phyloP scores from a whole-genome alignment of 2,113 vertebrate genomes.

The Paratilapia polleni region DNA sequence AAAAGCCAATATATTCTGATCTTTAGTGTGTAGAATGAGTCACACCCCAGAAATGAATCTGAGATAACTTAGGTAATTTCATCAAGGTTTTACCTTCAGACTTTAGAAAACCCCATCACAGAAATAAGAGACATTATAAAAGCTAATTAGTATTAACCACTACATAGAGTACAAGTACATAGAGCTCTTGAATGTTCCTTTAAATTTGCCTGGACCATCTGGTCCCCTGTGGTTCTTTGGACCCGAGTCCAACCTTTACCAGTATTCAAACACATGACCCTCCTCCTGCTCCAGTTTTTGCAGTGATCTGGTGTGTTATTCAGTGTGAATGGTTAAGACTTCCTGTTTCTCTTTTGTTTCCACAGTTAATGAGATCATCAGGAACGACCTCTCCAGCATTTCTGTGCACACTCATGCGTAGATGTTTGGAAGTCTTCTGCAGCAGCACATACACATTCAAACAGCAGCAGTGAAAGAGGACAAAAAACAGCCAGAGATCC shows the following conservation, averaged over 20 bases:
- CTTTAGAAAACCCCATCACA: not conserved
- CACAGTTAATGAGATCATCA: slow-evolving; percentile 97
- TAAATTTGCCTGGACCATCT: not conserved
- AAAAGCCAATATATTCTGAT: not conserved
- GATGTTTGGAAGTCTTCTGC: slow-evolving; percentile 45
- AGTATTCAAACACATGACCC: not conserved
- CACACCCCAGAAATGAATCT: not conserved
- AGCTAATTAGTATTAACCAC: not conserved
- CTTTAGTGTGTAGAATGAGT: not conserved
- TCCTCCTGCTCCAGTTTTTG: not conserved
- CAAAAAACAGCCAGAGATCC: slow-evolving; percentile 27
- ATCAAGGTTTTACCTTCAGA: not conserved
- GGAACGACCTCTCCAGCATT: slow-evolving; percentile 94
- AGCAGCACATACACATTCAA: slow-evolving; percentile 20
- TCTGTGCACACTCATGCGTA: slow-evolving; percentile 82
- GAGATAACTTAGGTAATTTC: not conserved
- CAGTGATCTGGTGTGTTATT: not conserved
- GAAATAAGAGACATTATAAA: not conserved
- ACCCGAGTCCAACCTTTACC: not conserved
- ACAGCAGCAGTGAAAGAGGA: slow-evolving; percentile 32
- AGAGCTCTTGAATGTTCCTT: not conserved
- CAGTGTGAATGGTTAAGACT: slow-evolving; percentile 8
- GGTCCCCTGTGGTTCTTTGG: not conserved
- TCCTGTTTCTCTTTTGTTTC: slow-evolving; percentile 71
- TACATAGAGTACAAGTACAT: not conserved